phyloP scores from a whole-genome alignment of 2,797 vertebrate genomes.

The Microchirus variegatus region DNA sequence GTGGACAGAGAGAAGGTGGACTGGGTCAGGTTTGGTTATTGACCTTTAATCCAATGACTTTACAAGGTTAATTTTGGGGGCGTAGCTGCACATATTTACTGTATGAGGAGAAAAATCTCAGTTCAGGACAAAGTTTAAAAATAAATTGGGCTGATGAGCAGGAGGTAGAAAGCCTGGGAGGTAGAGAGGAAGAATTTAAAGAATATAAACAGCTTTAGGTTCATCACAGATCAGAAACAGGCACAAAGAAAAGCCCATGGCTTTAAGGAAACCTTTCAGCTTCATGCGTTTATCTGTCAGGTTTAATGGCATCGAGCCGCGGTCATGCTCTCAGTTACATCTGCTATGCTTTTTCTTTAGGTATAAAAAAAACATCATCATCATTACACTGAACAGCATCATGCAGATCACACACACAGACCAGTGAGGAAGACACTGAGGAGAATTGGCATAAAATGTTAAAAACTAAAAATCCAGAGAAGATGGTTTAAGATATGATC shows the following conservation, averaged over 20 bases:
- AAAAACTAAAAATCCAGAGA: conserved; percentile 2
- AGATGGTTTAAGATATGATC: neutral
- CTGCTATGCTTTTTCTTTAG: neutral
- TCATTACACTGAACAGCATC: conserved; percentile 19
- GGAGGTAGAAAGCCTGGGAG: conserved; percentile 57
- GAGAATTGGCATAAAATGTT: neutral
- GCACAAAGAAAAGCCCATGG: conserved; percentile 16
- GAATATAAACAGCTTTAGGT: conserved; percentile 15
- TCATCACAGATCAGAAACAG: conserved; percentile 7
- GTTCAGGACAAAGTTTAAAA: neutral
- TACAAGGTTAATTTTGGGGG: neutral
- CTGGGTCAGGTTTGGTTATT: too few relatives aligned
- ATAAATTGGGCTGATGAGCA: conserved; percentile 15
- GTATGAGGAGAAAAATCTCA: neutral
- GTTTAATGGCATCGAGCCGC: conserved; percentile 31
- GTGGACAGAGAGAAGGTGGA: neutral
- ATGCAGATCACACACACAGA: conserved; percentile 39
- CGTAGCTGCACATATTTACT: neutral
- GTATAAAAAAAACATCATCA: neutral
- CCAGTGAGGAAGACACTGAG: conserved; percentile 31
- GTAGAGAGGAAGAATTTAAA: conserved; percentile 35
- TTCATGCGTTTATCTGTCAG: conserved; percentile 20
- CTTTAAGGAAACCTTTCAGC: conserved; percentile 13
- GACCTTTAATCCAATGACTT: neutral
- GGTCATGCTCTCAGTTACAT: conserved; percentile 22